A percentile compares a stretch with the other conserved stretches of the same genome.
These are phyloP conservation scores for Rhyacichthys aspro DNA, from an alignment of 2,797 vertebrate genomes.

Conservation along the genomic window DNA sequence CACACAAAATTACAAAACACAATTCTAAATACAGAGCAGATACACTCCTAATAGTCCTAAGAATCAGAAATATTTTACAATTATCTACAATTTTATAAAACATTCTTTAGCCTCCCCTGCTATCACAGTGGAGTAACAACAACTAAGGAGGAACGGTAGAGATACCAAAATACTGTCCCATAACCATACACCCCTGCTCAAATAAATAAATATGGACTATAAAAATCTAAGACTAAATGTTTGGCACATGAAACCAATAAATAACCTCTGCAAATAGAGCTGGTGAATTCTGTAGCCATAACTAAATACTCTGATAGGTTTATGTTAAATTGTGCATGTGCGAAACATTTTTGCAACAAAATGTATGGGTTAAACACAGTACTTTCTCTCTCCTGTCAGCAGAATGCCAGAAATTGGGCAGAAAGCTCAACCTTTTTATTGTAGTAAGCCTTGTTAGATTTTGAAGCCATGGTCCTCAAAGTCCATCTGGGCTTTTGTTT, in stretches of 20 bases:
- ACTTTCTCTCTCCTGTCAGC: slow-evolving; percentile 22
- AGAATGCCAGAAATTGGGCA: slow-evolving; percentile 19
- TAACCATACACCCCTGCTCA: slow-evolving; percentile 67
- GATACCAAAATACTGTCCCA: slow-evolving; percentile 66
- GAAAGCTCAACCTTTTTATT: slow-evolving; percentile 7
- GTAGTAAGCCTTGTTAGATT: slow-evolving; percentile 20
- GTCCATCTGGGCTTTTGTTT: slow-evolving; percentile 20
- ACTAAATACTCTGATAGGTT: slow-evolving; percentile 39
- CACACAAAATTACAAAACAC: slow-evolving; percentile 86
- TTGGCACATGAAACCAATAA: slow-evolving; percentile 71
- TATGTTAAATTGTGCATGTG: slow-evolving; percentile 44
- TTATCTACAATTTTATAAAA: slow-evolving; percentile 83
- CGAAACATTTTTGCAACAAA: slow-evolving; percentile 63
- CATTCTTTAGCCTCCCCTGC: slow-evolving; percentile 68
- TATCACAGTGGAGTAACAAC: slow-evolving; percentile 57
- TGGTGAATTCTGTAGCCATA: slow-evolving; percentile 36
- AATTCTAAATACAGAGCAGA: slow-evolving; percentile 80
- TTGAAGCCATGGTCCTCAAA: slow-evolving; percentile 17
- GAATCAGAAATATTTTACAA: slow-evolving; percentile 80
- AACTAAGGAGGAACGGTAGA: slow-evolving; percentile 41
- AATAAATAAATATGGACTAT: slow-evolving; percentile 80
- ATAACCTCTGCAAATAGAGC: slow-evolving; percentile 49
- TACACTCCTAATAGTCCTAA: slow-evolving; percentile 80
- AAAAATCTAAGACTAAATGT: slow-evolving; percentile 73
- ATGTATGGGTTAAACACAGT: slow-evolving; percentile 44